Evolutionary conservation across 1,140 invertebrate species (phyloP), one percentile per base, ranked within the genome.

Genomic region (Procambarus clarkii): DNA sequence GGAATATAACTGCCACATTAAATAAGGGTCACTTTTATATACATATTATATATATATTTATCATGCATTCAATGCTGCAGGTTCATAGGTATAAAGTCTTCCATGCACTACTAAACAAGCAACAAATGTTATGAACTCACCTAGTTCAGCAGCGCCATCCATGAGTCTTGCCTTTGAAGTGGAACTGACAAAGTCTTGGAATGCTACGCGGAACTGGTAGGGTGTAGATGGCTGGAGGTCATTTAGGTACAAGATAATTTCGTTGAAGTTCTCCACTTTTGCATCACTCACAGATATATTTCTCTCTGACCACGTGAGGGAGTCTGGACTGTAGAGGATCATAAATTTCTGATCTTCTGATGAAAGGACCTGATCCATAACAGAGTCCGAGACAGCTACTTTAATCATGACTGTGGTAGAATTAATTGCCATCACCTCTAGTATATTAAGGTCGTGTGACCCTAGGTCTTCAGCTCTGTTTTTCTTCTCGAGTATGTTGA

Each of bases 341-440:
- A 74, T 81, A 45, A 88, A 97, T 96, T 80, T 97, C 96, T 92
- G 96, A 96, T 88, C 97, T 96, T 13, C 97, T 94, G 2, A 81
- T 34, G 88, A 81, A 5, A 76, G 74, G 64, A 92, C 69, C 50
- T 85, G 58, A 45, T 81, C 45, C 86, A 91, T 76, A 21, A 91
- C 92, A 24, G 83, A 71, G n/a, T 87, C 71, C 2, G 88, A 86
- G 2, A 92, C 84, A 18, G 44, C 88, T 34, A 92, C 76, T 46
- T 77, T 80, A 24, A 92, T 77, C 64, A 87, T 80, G 15, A 86
- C 80, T 8, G 87, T 21, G 9, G 91, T 93, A 44, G 88, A 45
- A 79, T 93, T 92, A 21, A 93, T 11, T 13, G 91, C 76, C 58
- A 74, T 83, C 24, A 91, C 84, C 9, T 92, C 80, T 54, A 91